phyloP scores from a whole-genome alignment of 2,888 invertebrate genomes.

The Bombylius discolor region DNA sequence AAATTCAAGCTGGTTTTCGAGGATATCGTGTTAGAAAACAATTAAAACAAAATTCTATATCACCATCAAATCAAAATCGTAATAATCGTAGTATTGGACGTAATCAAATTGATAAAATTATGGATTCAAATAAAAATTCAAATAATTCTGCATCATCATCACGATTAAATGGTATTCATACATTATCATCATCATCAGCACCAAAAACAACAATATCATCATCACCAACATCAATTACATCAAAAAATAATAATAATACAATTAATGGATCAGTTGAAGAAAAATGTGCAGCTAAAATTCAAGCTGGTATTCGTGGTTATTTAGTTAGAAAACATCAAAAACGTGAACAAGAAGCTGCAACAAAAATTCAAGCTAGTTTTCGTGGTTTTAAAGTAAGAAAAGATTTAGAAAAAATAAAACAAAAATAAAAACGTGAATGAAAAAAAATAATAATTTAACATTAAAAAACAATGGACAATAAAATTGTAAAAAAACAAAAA shows the following conservation, averaged over 20 bases:
- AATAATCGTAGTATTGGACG: neutral
- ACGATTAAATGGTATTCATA: too few relatives aligned
- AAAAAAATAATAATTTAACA: neutral
- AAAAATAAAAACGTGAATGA: constrained; percentile 17
- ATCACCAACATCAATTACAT: constrained; percentile 14
- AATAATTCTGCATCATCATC: neutral
- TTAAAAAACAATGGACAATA: too few relatives aligned
- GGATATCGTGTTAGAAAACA: constrained; percentile 43
- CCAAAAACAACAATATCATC: neutral
- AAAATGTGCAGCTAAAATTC: constrained; percentile 33
- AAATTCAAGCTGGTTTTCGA: constrained; percentile 44
- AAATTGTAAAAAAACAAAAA: too few relatives aligned
- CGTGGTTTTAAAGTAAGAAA: constrained; percentile 37
- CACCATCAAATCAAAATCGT: too few relatives aligned
- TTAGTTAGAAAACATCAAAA: constrained; percentile 33
- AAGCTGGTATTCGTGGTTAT: constrained; percentile 33
- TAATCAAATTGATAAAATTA: too few relatives aligned
- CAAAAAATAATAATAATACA: constrained; percentile 12
- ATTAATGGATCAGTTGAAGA: constrained; percentile 20
- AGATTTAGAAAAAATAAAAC: constrained; percentile 28
- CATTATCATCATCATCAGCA: too few relatives aligned
- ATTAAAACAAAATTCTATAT: constrained; percentile 16
- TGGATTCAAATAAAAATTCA: too few relatives aligned
- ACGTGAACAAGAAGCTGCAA: constrained; percentile 32
- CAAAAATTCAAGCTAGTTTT: constrained; percentile 36